Evolutionary conservation across 2,113 vertebrate genomes (phyloP).

Genomic region (Electrona antarctica): DNA sequence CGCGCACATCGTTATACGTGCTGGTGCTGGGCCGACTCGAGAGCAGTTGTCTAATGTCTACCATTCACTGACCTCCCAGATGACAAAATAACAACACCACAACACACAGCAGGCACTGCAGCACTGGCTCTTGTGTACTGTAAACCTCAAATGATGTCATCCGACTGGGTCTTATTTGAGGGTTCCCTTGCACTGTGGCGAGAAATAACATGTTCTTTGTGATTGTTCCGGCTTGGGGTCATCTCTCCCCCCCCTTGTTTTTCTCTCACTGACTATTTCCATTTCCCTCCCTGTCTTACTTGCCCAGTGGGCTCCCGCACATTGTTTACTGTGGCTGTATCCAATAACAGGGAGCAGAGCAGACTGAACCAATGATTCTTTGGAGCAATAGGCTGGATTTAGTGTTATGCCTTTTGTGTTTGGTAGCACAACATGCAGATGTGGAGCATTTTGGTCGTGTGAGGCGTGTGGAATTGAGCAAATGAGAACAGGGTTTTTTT

Average conservation of each 20-base stretch:
- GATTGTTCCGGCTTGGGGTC: constrained; percentile 12
- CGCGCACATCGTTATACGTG: background rate
- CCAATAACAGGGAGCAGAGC: constrained; percentile 31
- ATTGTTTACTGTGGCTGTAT: constrained; percentile 42
- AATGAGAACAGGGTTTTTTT: no score
- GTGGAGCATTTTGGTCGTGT: no score
- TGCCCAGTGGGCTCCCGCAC: background rate
- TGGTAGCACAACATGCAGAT: no score
- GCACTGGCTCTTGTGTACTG: constrained; percentile 24
- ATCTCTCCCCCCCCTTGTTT: background rate
- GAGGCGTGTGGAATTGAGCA: no score
- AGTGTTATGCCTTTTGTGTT: no score
- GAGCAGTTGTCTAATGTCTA: constrained; percentile 24
- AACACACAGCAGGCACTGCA: constrained; percentile 32
- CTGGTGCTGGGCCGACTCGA: background rate
- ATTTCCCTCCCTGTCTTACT: background rate
- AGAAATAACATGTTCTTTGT: constrained; percentile 35
- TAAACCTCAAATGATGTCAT: constrained; percentile 54
- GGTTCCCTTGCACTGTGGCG: constrained; percentile 31
- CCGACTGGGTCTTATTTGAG: constrained; percentile 26
- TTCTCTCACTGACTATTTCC: background rate
- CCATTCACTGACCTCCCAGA: constrained; percentile 15
- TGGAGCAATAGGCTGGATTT: constrained; percentile 3
- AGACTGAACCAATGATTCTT: constrained; percentile 28
- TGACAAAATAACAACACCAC: constrained; percentile 12